Evolutionary conservation across 2,113 vertebrate genomes (phyloP).

Genomic region (Hippopotamus amphibius): DNA sequence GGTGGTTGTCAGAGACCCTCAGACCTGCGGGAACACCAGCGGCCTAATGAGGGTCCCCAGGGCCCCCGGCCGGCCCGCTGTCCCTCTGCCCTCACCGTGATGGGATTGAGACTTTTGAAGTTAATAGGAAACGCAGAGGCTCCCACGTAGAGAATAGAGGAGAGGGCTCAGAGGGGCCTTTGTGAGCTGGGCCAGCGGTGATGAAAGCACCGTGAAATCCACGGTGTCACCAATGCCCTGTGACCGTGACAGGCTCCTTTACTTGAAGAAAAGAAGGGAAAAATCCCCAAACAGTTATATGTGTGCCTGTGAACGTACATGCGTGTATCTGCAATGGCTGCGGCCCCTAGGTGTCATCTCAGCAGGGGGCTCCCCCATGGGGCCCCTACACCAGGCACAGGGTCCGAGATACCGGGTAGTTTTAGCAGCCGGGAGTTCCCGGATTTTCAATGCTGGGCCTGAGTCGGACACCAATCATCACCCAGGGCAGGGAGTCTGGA

Average conservation of each 20-base stretch:
- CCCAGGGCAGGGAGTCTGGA: no score
- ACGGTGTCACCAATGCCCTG: slow-evolving; percentile 82
- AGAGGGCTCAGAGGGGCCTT: slow-evolving; percentile 77
- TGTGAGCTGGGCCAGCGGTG: slow-evolving; percentile 72
- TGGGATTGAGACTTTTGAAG: slow-evolving; percentile 88
- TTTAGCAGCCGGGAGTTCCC: background rate
- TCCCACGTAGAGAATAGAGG: slow-evolving; percentile 63
- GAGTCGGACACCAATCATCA: background rate
- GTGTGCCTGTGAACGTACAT: background rate
- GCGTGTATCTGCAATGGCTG: background rate
- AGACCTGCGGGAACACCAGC: background rate
- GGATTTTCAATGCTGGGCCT: background rate
- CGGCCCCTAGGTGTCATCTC: background rate
- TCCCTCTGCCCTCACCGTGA: slow-evolving; percentile 60
- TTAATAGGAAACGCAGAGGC: slow-evolving; percentile 82
- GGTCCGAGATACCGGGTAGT: background rate
- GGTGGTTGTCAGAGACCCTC: background rate
- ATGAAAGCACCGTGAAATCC: slow-evolving; percentile 89
- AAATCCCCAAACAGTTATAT: fast-evolving
- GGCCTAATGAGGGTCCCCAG: background rate
- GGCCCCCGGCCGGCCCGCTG: fast-evolving
- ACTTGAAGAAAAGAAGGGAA: background rate
- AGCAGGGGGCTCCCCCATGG: background rate
- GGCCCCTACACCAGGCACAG: background rate
- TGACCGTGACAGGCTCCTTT: slow-evolving; percentile 74